These are phyloP conservation scores for Orthosia incerta DNA, from an alignment of 2,888 invertebrate genomes.

Conservation along the genomic window DNA sequence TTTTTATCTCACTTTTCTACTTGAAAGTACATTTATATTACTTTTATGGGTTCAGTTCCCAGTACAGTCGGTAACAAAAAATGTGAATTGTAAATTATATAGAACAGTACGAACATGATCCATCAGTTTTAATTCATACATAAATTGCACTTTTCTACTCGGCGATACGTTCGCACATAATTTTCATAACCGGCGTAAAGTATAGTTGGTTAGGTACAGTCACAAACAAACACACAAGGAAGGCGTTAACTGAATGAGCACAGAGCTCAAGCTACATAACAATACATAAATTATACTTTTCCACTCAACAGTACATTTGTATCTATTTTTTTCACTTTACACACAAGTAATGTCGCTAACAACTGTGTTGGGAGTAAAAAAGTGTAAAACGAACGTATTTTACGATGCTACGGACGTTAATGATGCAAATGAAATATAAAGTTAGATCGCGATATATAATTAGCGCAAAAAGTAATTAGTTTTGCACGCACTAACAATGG, in stretches of 20 bases:
- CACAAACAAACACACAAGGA: constrained; percentile 37
- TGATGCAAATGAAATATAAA: constrained; percentile 62
- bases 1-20: constrained; percentile 47
- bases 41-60: constrained; percentile 47
- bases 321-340: constrained; percentile 54
- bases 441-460: constrained; percentile 58
- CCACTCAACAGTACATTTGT: constrained; percentile 52
- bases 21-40: constrained; percentile 44
- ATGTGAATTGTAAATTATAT: constrained; percentile 41
- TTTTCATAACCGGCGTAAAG: constrained; percentile 41
- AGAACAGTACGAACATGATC: constrained; percentile 35
- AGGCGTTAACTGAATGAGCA: constrained; percentile 37
- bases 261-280: constrained; percentile 40
- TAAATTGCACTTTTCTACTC: constrained; percentile 50
- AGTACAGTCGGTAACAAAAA: constrained; percentile 50
- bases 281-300: constrained; percentile 51
- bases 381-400: constrained; percentile 55
- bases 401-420: constrained; percentile 50
- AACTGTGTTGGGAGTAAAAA: constrained; percentile 51
- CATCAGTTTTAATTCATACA: constrained; percentile 29
- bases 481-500: constrained; percentile 48
- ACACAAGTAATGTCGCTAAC: constrained; percentile 52
- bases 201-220: constrained; percentile 36
- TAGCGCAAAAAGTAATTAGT: constrained; percentile 62
- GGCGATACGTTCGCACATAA: constrained; percentile 55